Conservation (phyloP, 1,140 invertebrate species). For the Hyles vespertilio region DNA sequence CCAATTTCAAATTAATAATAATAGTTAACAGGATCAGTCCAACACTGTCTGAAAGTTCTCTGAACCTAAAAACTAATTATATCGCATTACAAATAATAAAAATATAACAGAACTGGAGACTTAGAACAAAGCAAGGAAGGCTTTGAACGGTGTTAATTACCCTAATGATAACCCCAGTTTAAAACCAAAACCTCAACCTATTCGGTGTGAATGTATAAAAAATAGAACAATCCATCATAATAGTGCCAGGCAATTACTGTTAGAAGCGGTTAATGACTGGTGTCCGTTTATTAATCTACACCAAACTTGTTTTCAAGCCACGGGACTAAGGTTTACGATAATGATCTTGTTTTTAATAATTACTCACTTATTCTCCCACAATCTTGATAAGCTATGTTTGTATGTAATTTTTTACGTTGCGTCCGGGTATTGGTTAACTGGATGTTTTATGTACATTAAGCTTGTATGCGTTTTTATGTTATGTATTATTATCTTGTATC, state of each 20-base stretch:
- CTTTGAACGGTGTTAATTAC: too few species aligned
- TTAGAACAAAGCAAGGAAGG: too few species aligned
- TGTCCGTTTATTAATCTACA: constrained; percentile 59
- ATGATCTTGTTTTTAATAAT: constrained; percentile 72
- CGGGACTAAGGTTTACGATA: constrained; percentile 55
- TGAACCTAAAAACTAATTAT: too few species aligned
- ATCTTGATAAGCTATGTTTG: constrained; percentile 66
- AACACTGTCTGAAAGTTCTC: too few species aligned
- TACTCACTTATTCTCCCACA: constrained; percentile 64
- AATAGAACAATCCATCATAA: constrained; percentile 69
- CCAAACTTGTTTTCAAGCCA: constrained; percentile 59
- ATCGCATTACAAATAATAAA: too few species aligned
- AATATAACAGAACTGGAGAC: too few species aligned
- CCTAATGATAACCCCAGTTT: too few species aligned
- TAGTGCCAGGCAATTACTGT: constrained; percentile 70
- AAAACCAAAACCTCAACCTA: too few species aligned
- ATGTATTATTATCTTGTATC: constrained; percentile 16
- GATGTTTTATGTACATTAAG: not conserved
- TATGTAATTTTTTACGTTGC: constrained; percentile 49
- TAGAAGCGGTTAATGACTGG: constrained; percentile 63
- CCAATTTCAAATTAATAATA: too few species aligned
- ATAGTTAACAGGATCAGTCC: too few species aligned
- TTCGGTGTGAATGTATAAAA: constrained; percentile 20
- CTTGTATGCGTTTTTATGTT: not conserved
- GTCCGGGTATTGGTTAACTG: not conserved